Conservation (phyloP, 2,888 invertebrate species). For the Drosophila anomalipes region DNA sequence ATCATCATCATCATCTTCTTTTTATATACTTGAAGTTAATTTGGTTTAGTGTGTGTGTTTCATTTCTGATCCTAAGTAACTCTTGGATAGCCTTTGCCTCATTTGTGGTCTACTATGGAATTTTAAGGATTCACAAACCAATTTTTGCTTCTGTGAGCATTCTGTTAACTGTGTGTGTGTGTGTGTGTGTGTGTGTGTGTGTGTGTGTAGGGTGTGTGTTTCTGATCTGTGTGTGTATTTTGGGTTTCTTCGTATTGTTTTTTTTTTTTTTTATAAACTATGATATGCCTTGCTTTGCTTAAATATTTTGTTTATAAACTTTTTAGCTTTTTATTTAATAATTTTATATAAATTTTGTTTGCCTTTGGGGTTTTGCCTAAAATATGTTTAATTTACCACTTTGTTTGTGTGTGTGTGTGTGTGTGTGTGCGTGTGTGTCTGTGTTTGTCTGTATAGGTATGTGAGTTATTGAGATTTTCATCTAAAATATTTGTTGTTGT, state of each 20-base stretch:
- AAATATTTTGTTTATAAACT: slow-evolving; percentile 65
- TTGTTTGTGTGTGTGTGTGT: slow-evolving; percentile 30
- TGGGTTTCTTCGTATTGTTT: slow-evolving; percentile 26
- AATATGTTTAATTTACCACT: slow-evolving; percentile 68
- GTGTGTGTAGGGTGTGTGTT: slow-evolving; percentile 25
- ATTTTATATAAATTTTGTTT: slow-evolving; percentile 69
- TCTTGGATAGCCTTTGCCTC: slow-evolving; percentile 17
- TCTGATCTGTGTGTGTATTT: slow-evolving; percentile 21
- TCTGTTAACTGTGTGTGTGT: slow-evolving; percentile 25
- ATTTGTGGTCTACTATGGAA: slow-evolving; percentile 23
- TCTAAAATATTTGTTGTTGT: slow-evolving; percentile 68
- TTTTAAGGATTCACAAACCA: slow-evolving; percentile 29
- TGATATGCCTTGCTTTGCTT: slow-evolving; percentile 92
- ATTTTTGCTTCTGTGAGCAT: slow-evolving; percentile 13
- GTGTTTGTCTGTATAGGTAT: slow-evolving; percentile 34
- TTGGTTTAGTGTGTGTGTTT: neutral
- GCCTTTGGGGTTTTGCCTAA: slow-evolving; percentile 81
- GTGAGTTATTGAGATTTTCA: slow-evolving; percentile 37
- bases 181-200: slow-evolving; percentile 16
- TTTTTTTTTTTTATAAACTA: slow-evolving; percentile 90
- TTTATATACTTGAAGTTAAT: neutral
- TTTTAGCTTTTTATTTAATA: slow-evolving; percentile 61
- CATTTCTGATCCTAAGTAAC: slow-evolving; percentile 20
- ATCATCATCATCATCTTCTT: neutral
- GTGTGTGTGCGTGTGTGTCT: slow-evolving; percentile 49